phyloP scores from a whole-genome alignment of 2,797 vertebrate genomes.

The Hafferia zeledoni region DNA sequence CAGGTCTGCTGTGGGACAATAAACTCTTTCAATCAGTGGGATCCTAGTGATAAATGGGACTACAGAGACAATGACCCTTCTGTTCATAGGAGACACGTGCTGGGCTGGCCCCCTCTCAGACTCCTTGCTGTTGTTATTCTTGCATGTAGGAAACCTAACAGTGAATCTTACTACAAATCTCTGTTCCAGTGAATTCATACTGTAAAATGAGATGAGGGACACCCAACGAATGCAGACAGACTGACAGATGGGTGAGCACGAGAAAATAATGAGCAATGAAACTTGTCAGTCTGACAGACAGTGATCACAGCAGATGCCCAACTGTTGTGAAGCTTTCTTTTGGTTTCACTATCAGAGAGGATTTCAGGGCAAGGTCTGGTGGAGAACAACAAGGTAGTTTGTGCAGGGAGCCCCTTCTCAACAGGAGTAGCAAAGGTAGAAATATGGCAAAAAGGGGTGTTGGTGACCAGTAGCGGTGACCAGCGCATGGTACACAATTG shows the following conservation, averaged over 20 bases:
- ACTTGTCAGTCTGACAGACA: neutral
- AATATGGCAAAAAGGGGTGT: neutral
- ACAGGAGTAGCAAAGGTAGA: neutral
- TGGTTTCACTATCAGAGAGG: neutral
- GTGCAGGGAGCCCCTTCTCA: neutral
- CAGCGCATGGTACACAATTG: neutral
- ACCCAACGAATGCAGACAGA: neutral
- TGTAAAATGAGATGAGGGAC: neutral
- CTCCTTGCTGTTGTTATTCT: neutral
- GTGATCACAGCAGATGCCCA: neutral
- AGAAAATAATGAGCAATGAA: constrained; percentile 12
- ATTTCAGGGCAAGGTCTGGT: neutral
- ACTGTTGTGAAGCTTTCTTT: neutral
- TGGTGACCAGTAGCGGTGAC: neutral
- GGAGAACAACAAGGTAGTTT: neutral
- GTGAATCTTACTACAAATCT: neutral
- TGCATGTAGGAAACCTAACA: neutral
- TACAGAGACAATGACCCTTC: constrained; percentile 14
- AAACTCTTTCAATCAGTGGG: neutral
- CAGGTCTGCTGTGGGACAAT: constrained; percentile 7
- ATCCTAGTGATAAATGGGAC: neutral
- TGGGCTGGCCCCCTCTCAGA: neutral
- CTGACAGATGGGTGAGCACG: constrained; percentile 25
- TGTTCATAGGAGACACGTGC: neutral
- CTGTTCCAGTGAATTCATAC: neutral